Evolutionary conservation across 2,888 invertebrate species (phyloP), one percentile per base, ranked within the genome.

Genomic region (Cheilosia vulpina): DNA sequence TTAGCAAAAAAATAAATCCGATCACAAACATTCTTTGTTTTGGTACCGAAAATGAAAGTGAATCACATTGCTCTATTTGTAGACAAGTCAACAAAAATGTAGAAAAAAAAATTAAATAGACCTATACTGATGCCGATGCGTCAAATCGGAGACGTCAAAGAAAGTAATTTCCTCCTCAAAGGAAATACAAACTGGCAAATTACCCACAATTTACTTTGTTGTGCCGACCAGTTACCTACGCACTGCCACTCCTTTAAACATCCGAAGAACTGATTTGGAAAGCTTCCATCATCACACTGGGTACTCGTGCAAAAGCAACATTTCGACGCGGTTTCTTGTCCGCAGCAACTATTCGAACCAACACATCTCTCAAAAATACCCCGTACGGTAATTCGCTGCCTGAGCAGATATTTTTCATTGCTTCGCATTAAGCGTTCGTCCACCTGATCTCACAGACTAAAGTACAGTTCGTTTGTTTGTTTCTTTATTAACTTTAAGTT

Each of bases 401-500:
- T 52, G 41, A 41, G 41, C 41, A 66, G 13, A 7, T 17, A 7
- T 1, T 43, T 17, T 27, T 24, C 41, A 66, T 66, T 66, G 17
- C 19, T 19, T n/a, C 43, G 43, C 66, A 55, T 55, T 43, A 55
- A 55, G 41, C 41, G 27, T 66, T 43, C 66, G 53, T 43, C 41
- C 43, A 53, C 27, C 38, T 19, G 43, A 53, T 53, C 27, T 7
- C 5, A 34, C 43, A 47, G 13, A 6, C 50, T 41, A 21, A 57
- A 34, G 45, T 55, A 47, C 17, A 45, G 19, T 38, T 17, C 24
- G 3, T 38, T 17, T 52, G 43, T 72, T 72, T 72, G 62, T 72
- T 72, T 62, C 62, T 38, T 38, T 38, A 52, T 43, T 21, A 62
- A 34, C 27, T 31, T 43, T 24, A 53, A 72, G 72, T 72, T 62